Conservation (phyloP, 2,113 vertebrate genomes). For the Morone saxatilis region DNA sequence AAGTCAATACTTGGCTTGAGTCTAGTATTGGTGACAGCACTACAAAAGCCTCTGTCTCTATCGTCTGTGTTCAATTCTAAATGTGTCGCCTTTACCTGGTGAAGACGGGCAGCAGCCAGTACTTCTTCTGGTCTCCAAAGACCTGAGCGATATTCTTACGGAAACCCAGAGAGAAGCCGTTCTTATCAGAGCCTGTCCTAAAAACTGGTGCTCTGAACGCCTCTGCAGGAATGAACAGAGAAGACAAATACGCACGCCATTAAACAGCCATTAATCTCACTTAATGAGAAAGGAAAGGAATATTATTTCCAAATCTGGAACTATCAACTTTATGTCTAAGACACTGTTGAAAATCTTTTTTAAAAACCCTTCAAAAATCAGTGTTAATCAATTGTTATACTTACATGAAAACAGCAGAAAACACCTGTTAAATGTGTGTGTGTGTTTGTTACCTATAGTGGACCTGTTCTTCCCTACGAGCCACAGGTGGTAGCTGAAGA, state of each 20-base stretch:
- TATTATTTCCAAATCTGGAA: not conserved
- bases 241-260: not conserved
- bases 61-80: not conserved
- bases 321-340: not conserved
- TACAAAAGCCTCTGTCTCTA: not conserved
- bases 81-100: slow-evolving; percentile 88
- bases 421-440: not conserved
- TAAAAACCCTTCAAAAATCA: not conserved
- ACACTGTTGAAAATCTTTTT: not conserved
- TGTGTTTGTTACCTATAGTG: slow-evolving; percentile 89
- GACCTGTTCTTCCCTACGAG: slow-evolving; percentile 97
- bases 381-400: no score
- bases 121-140: slow-evolving; percentile 96
- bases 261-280: not conserved
- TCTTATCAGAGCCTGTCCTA: slow-evolving; percentile 93
- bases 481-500: slow-evolving; percentile 98
- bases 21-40: not conserved
- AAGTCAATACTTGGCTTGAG: not conserved
- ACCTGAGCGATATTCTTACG: slow-evolving; percentile 94
- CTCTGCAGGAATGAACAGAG: slow-evolving; percentile 83
- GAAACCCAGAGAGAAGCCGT: slow-evolving; percentile 95
- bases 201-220: slow-evolving; percentile 96
- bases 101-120: slow-evolving; percentile 93
- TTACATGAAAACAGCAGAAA: not conserved
- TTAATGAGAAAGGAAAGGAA: not conserved